Conservation (phyloP, 1,140 invertebrate genomes). For the Hylyphantes graminicola region DNA sequence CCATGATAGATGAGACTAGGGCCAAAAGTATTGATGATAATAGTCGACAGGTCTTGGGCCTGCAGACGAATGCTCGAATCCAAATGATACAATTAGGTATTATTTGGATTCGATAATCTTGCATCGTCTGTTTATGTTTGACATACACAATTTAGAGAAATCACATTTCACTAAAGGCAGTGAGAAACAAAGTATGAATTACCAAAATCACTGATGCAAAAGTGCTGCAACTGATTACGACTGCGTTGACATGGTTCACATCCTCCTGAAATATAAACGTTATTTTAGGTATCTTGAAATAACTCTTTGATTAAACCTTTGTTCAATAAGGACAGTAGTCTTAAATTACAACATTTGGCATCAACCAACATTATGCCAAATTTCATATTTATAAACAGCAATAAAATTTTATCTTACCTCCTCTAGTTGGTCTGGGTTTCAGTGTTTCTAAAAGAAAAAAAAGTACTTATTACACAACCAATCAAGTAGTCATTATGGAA, state of each 20-base stretch:
- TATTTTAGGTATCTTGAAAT: neutral
- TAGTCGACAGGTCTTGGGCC: no score
- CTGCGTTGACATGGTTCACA: constrained; percentile 56
- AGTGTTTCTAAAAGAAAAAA: constrained; percentile 1
- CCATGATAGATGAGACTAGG: no score
- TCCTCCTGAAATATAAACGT: constrained; percentile 34
- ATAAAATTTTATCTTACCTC: constrained; percentile 16
- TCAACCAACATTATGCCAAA: no score
- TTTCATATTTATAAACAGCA: neutral
- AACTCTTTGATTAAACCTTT: neutral
- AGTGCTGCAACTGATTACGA: constrained; percentile 60
- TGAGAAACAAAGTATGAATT: constrained; percentile 18
- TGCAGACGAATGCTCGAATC: no score
- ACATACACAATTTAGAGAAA: no score
- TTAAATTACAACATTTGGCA: neutral
- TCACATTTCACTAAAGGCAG: no score
- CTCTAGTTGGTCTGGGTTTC: constrained; percentile 2
- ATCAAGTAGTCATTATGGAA: neutral
- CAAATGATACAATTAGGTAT: no score
- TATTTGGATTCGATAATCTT: no score
- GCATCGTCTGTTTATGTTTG: no score
- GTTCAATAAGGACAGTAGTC: neutral
- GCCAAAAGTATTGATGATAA: no score
- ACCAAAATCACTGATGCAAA: constrained; percentile 63
- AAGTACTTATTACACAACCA: neutral